Conservation (phyloP, 2,797 vertebrate species). For the Epinephelus awoara region DNA sequence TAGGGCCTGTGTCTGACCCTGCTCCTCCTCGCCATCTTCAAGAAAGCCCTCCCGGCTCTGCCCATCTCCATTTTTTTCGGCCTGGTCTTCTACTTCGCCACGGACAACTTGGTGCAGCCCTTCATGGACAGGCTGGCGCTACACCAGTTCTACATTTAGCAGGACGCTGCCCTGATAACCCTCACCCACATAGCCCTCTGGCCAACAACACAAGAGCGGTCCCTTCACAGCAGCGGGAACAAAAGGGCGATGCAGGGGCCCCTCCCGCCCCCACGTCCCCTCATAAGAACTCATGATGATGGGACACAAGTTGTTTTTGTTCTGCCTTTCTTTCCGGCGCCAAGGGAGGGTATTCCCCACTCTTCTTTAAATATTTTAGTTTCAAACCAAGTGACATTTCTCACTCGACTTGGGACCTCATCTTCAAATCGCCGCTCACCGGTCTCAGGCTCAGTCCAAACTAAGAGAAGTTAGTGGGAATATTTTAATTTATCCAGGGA, state of each 20-base stretch:
- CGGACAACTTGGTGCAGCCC: slow-evolving; percentile 96
- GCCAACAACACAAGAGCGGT: slow-evolving; percentile 60
- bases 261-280: slow-evolving; percentile 39
- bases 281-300: slow-evolving; percentile 60
- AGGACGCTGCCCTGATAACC: slow-evolving; percentile 56
- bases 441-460: slow-evolving; percentile 48
- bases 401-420: slow-evolving; percentile 38
- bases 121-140: slow-evolving; percentile 98
- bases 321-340: slow-evolving; percentile 60
- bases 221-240: slow-evolving; percentile 55
- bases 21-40: slow-evolving; percentile 98
- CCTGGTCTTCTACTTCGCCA: slow-evolving; percentile 99
- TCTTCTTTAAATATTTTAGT: slow-evolving; percentile 55
- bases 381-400: slow-evolving; percentile 59
- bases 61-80: slow-evolving; percentile 99
- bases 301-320: slow-evolving; percentile 64
- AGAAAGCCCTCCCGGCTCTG: slow-evolving; percentile 97
- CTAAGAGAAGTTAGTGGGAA: slow-evolving; percentile 8
- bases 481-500: slow-evolving; percentile 59
- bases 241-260: slow-evolving; percentile 45
- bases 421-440: slow-evolving; percentile 38
- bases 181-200: slow-evolving; percentile 58
- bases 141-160: slow-evolving; percentile 99
- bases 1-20: slow-evolving; percentile 98
- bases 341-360: slow-evolving; percentile 29